Evolutionary conservation across 2,797 vertebrate species (phyloP), one percentile per base, ranked within the genome.

Genomic region (Darevskia nairensis): DNA sequence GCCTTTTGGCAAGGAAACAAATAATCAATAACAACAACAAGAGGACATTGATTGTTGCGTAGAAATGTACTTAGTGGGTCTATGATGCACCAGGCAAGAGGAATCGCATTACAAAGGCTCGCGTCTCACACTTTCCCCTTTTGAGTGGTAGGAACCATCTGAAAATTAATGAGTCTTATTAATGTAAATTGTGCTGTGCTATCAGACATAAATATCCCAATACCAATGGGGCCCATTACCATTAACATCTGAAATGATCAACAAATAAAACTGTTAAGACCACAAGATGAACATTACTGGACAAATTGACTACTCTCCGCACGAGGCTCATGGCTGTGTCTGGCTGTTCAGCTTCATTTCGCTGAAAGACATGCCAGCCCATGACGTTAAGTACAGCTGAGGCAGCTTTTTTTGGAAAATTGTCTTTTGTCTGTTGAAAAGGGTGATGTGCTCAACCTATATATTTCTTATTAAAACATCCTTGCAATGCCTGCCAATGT

Each of bases 91-190:
- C 69, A 88, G 80, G 80, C 55, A 87, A 92, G 93, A 88, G 88
- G 83, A 84, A 88, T 89, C 39, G 86, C n/a, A 46, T 9, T 85
- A 83, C 9, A 90, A 85, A 89, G 32, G 90, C 90, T 59, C 83
- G 83, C 92, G 94, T 91, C 90, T 89, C 92, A 94, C 92, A 93
- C 93, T 94, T 94, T 91, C 89, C 89, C 92, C 50, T 27, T 46
- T 91, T 94, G 85, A 85, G 19, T 91, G 84, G 91, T 61, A 89
- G 91, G 92, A 96, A 94, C 82, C 91, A 89, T 84, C 92, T 95
- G 92, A 97, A 84, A 96, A 96, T 96, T 93, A 96, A 95, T 95
- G 92, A 95, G 90, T 92, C 89, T 87, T 96, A 92, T 96, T 92
- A 95, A 95, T 95, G 93, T 91, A 96, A 97, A 96, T 94, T 95